phyloP scores from a whole-genome alignment of 1,140 invertebrate species.

The Drosophila orena region DNA sequence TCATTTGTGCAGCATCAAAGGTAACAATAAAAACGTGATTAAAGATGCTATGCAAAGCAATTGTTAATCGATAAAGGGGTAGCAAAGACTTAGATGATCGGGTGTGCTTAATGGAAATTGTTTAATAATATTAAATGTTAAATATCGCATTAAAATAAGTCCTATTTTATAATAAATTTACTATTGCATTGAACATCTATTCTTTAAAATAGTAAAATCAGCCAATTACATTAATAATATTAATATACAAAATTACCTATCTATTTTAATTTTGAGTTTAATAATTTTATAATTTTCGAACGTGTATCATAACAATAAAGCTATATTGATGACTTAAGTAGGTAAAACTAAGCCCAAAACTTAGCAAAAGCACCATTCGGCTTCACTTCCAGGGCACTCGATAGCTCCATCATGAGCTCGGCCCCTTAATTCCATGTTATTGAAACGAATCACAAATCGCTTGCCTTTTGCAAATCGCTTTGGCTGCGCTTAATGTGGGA shows the following conservation, averaged over 20 bases:
- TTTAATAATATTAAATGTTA: not conserved
- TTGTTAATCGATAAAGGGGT: conserved; percentile 26
- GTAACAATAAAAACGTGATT: conserved; percentile 81
- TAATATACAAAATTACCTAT: no score
- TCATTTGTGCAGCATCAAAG: conserved; percentile 59
- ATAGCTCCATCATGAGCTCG: conserved; percentile 21
- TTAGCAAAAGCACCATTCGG: not conserved
- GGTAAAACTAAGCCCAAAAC: not conserved
- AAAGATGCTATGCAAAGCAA: conserved; percentile 78
- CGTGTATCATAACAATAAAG: no score
- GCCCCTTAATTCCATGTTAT: conserved; percentile 49
- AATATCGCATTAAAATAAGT: not conserved
- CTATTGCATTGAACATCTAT: no score
- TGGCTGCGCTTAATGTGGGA: conserved; percentile 57
- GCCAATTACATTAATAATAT: no score
- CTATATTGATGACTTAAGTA: no score
- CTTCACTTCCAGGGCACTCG: conserved; percentile 26
- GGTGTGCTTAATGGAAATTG: not conserved
- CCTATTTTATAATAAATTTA: no score
- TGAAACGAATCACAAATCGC: conserved; percentile 56
- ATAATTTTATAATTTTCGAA: no score
- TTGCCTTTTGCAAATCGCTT: conserved; percentile 54
- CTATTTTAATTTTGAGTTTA: no score
- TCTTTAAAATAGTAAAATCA: no score
- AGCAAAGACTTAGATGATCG: not conserved